phyloP scores from a whole-genome alignment of 2,888 invertebrate species.

The Myathropa florea region DNA sequence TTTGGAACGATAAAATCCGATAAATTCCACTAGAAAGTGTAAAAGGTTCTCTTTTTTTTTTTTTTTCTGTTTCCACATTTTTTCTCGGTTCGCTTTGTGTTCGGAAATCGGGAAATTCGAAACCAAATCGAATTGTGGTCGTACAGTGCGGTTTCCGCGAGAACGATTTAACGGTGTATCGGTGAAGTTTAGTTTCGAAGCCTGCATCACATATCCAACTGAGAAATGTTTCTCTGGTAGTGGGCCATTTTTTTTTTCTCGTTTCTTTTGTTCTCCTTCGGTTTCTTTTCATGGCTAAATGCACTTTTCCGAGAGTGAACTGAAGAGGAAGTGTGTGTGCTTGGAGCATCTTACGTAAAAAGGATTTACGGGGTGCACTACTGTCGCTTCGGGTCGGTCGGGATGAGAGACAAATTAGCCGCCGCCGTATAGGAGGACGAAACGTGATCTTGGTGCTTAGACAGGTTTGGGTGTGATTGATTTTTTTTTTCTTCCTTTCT shows the following conservation, averaged over 20 bases:
- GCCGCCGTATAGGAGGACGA: constrained; percentile 12
- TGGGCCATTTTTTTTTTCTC: constrained; percentile 37
- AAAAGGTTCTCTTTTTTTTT: constrained; percentile 40
- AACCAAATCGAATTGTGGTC: constrained; percentile 59
- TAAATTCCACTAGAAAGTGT: constrained; percentile 71
- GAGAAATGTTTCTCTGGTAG: constrained; percentile 14
- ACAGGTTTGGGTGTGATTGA: constrained; percentile 71
- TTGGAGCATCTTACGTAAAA: constrained; percentile 68
- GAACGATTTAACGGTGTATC: constrained; percentile 42
- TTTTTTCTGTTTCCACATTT: not conserved
- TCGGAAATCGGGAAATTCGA: constrained; percentile 41
- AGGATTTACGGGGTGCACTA: constrained; percentile 53
- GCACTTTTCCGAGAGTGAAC: constrained; percentile 57
- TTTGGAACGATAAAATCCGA: constrained; percentile 67
- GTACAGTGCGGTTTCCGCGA: constrained; percentile 58
- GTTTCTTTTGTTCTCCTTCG: not conserved
- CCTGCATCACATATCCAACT: constrained; percentile 11
- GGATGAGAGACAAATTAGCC: constrained; percentile 24
- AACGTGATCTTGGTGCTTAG: constrained; percentile 55
- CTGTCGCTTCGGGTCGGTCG: constrained; percentile 15
- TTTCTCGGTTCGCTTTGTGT: not conserved
- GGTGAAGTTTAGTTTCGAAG: constrained; percentile 57
- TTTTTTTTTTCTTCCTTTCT: constrained; percentile 39
- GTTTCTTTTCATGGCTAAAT: constrained; percentile 53
- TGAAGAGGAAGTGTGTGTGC: constrained; percentile 42